phyloP scores from a whole-genome alignment of 1,140 invertebrate genomes.

The Drosophila nigromelanica region DNA sequence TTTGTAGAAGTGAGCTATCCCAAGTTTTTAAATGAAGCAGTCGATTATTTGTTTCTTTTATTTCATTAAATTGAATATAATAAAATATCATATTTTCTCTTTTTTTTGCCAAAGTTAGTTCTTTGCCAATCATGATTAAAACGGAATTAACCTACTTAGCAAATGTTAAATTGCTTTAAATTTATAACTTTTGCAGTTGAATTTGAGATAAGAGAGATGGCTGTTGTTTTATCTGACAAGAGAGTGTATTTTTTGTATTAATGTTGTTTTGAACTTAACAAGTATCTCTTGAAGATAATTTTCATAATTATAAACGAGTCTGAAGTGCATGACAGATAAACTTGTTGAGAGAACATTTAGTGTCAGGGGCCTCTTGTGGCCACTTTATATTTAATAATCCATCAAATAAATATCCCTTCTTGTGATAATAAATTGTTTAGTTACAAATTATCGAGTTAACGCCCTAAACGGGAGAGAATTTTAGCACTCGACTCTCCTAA shows the following conservation, averaged over 20 bases:
- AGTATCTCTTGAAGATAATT: not conserved
- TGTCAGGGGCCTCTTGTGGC: too few relatives aligned
- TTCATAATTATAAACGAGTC: not conserved
- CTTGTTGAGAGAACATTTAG: not conserved
- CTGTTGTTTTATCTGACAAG: slow-evolving; percentile 8
- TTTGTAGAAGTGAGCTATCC: too few relatives aligned
- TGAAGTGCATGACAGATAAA: slow-evolving; percentile 4
- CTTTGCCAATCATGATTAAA: not conserved
- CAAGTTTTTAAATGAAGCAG: not conserved
- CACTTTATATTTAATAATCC: not conserved
- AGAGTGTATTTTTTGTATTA: not conserved
- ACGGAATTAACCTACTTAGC: not conserved
- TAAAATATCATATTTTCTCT: too few relatives aligned
- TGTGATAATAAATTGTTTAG: not conserved
- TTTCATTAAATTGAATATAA: not conserved
- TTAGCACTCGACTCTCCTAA: too few relatives aligned
- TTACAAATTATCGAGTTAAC: slow-evolving; percentile 11
- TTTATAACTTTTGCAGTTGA: too few relatives aligned
- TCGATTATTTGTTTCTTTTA: not conserved
- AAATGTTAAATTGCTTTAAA: too few relatives aligned
- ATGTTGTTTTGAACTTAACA: not conserved
- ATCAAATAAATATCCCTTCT: not conserved
- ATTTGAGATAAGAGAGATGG: not conserved
- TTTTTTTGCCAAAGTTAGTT: too few relatives aligned
- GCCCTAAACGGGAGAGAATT: not conserved